phyloP scores from a whole-genome alignment of 2,888 invertebrate species.

The Hoplodrina ambigua region DNA sequence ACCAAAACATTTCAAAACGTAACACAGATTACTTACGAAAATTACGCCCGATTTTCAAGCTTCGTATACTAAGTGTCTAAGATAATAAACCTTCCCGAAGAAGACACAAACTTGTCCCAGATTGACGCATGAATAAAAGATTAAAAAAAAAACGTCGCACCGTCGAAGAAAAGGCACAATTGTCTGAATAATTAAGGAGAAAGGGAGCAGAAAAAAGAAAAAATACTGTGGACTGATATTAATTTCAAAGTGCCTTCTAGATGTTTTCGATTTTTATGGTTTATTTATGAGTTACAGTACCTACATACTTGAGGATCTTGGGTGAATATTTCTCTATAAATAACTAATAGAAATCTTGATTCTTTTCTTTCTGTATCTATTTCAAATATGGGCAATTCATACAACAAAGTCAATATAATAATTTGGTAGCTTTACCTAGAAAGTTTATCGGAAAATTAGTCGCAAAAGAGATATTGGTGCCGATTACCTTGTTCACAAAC shows the following conservation, averaged over 20 bases:
- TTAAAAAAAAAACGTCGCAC: constrained; percentile 45
- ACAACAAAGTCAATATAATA: too few relatives aligned
- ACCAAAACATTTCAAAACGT: neutral
- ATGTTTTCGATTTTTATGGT: constrained; percentile 15
- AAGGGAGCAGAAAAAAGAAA: constrained; percentile 37
- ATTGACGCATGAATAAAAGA: constrained; percentile 60
- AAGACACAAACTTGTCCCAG: constrained; percentile 43
- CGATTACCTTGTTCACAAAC: too few relatives aligned
- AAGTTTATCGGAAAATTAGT: too few relatives aligned
- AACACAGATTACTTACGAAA: neutral
- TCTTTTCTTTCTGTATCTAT: too few relatives aligned
- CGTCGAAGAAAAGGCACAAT: constrained; percentile 44
- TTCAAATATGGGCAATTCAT: too few relatives aligned
- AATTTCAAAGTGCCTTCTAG: constrained; percentile 36
- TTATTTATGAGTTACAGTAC: constrained; percentile 9
- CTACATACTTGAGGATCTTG: neutral
- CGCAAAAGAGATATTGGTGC: too few relatives aligned
- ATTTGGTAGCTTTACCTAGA: too few relatives aligned
- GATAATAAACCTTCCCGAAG: constrained; percentile 34
- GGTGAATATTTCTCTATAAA: too few relatives aligned
- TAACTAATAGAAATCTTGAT: too few relatives aligned
- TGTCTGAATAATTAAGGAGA: constrained; percentile 58
- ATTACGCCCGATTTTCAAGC: constrained; percentile 6
- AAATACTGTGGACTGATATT: constrained; percentile 43
- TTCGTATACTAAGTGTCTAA: constrained; percentile 4